Base-by-base conservation (phyloP, 2,888 invertebrate genomes). In the Megastigmus dorsalis region DNA sequence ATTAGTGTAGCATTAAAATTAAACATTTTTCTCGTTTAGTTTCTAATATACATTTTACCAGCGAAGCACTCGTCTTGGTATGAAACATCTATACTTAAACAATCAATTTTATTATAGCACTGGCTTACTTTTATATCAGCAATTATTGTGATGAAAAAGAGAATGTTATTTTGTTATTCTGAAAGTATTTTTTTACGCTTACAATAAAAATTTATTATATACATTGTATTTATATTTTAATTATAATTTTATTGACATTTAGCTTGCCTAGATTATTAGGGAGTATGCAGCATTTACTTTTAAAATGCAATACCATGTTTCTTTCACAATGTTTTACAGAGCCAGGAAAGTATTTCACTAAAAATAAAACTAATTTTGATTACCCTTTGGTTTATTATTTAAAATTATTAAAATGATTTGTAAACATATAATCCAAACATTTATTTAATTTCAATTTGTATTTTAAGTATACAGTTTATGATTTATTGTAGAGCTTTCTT, bases 131-230 rank as follows among this genome's bases (percentile, higher is more conserved):
- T 36, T 50, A 52, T 28, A 66, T 20, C 48, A 55, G n/a, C 15
- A 28, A 45, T 48, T 30, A 41, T 43, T 67, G 36, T 66, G 41
- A 59, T 59, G 15, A 50, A n/a, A 57, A 18, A 48, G 36, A 45
- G 18, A 55, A 63, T 68, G 20, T 74, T 74, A 70, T 59, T 50
- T 69, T 65, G 23, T 65, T 69, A 69, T 41, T 57, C 13, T 13
- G 15, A 59, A 74, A 63, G 33, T 74, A 50, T 63, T 74, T 70
- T n/a, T 74, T 74, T 63, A 68, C 57, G 36, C 41, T 43, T 18
- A 9, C n/a, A 69, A 74, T 74, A 74, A 69, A 74, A 55, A 38
- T 6, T 13, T 68, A n/a, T 74, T 43, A 41, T 10, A 43, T 26
- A 43, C 33, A 43, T 26, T 23, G 30, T 15, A 59, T 38, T 68